Percentiles rank a stretch among this genome's conserved stretches.
Conservation (phyloP, 1,140 invertebrate species). For the Zophobas atratus region DNA sequence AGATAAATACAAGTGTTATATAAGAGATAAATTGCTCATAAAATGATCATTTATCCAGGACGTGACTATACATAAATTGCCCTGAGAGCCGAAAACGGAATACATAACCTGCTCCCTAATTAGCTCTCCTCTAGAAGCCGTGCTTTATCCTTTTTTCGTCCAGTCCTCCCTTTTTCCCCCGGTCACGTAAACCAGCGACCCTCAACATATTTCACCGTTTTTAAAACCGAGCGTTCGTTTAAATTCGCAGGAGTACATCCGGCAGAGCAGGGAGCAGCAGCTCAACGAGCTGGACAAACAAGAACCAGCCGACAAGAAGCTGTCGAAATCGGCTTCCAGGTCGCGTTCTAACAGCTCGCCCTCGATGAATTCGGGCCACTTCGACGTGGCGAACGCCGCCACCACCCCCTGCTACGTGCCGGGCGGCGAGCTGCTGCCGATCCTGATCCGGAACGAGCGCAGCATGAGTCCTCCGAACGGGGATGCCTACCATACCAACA, state of each 20-base stretch:
- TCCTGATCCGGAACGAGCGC: slow-evolving; percentile 65
- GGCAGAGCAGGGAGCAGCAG: slow-evolving; percentile 83
- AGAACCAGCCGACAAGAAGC: slow-evolving; percentile 56
- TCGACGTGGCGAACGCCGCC: slow-evolving; percentile 59
- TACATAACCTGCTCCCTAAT: slow-evolving; percentile 27
- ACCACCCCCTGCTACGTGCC: slow-evolving; percentile 70
- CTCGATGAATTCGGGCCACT: slow-evolving; percentile 62
- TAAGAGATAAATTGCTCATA: slow-evolving; percentile 35
- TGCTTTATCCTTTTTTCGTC: slow-evolving; percentile 6
- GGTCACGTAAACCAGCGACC: background rate
- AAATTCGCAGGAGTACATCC: slow-evolving; percentile 80
- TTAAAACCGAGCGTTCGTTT: slow-evolving; percentile 28
- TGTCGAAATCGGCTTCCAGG: slow-evolving; percentile 48
- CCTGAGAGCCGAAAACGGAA: slow-evolving; percentile 26
- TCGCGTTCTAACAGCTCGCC: slow-evolving; percentile 61
- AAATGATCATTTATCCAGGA: slow-evolving; percentile 38
- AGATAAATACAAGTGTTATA: slow-evolving; percentile 38
- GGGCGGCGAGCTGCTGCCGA: slow-evolving; percentile 69
- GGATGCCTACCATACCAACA: slow-evolving; percentile 62
- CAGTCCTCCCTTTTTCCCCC: background rate
- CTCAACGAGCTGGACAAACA: slow-evolving; percentile 78
- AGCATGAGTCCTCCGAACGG: slow-evolving; percentile 61
- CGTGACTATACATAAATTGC: slow-evolving; percentile 36
- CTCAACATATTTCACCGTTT: too few species aligned
- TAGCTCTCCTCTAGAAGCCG: slow-evolving; percentile 14